Evolutionary conservation across 2,888 invertebrate genomes (phyloP).

Genomic region (Idaea aversata): DNA sequence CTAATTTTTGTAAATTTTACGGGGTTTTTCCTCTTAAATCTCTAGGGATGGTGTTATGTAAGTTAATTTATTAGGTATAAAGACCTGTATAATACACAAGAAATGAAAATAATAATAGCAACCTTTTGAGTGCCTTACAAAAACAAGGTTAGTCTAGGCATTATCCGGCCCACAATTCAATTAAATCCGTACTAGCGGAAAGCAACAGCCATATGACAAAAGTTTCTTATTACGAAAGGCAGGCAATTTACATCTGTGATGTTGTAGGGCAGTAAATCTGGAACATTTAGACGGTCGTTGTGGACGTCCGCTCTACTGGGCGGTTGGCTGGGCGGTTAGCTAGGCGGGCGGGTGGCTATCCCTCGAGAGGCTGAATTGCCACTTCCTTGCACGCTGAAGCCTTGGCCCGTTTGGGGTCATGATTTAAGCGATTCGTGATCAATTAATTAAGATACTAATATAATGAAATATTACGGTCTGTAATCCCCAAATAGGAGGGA

Average conservation of each 20-base stretch:
- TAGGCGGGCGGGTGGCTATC: not conserved
- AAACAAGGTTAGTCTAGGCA: not conserved
- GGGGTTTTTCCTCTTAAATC: no score
- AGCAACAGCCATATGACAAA: not conserved
- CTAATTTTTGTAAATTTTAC: no score
- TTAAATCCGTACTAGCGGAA: not conserved
- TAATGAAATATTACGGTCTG: not conserved
- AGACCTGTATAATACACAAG: not conserved
- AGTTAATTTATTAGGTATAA: no score
- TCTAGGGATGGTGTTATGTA: no score
- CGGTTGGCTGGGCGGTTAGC: not conserved
- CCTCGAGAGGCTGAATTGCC: not conserved
- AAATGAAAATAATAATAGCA: constrained; percentile 2
- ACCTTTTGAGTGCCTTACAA: not conserved
- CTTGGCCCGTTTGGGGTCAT: not conserved
- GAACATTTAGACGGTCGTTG: not conserved
- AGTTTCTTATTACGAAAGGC: constrained; percentile 1
- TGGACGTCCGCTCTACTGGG: not conserved
- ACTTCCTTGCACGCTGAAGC: not conserved
- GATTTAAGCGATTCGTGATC: not conserved
- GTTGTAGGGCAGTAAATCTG: constrained; percentile 1
- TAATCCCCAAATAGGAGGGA: not conserved
- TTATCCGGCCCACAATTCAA: not conserved
- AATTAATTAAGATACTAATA: not conserved
- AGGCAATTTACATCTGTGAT: not conserved